Evolutionary conservation across 2,888 invertebrate species (phyloP), one percentile per base, ranked within the genome.

Genomic region (Hemithea aestivaria): DNA sequence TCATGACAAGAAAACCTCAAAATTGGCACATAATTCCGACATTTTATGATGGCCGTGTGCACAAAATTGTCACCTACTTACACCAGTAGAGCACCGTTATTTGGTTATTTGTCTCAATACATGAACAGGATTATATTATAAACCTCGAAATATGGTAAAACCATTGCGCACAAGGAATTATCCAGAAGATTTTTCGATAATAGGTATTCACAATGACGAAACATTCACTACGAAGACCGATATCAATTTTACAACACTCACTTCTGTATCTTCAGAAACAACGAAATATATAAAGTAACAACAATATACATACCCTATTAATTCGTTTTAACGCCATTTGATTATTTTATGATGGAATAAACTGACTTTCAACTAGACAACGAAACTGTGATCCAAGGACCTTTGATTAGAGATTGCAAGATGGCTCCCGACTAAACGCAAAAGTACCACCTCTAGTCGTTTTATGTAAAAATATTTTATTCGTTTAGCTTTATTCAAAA

Each of bases 281-380:
- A 51, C 53, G 53, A 69, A 74, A 73, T 73, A 71, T 62, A 59
- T 53, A 56, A 55, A 55, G 51, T 55, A 64, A 62, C 56, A 56
- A 58, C 64, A 64, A 72, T 39, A 81, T 88, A 91, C 92, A 83
- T 92, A 94, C 94, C 95, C 96, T 96, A 92, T 96, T 96, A 92
- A 96, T 96, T 94, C 96, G 93, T 93, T 96, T 96, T 94, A 96
- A 94, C 92, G 96, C 96, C 96, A 96, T 96, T 92, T 92, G 90
- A 89, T 88, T 89, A 87, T 89, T 88, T 88, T 88, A 89, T 87
- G 88, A 89, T 90, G 89, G 90, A 91, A 89, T 90, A 90, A 89
- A 90, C 91, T 91, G 91, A 90, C 90, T 90, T 90, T 90, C 89
- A 90, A 91, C 91, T 91, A 92, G 91, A 92, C 92, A 92, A 92